Evolutionary conservation across 2,797 vertebrate species (phyloP).

Genomic region (Microhierax caerulescens): DNA sequence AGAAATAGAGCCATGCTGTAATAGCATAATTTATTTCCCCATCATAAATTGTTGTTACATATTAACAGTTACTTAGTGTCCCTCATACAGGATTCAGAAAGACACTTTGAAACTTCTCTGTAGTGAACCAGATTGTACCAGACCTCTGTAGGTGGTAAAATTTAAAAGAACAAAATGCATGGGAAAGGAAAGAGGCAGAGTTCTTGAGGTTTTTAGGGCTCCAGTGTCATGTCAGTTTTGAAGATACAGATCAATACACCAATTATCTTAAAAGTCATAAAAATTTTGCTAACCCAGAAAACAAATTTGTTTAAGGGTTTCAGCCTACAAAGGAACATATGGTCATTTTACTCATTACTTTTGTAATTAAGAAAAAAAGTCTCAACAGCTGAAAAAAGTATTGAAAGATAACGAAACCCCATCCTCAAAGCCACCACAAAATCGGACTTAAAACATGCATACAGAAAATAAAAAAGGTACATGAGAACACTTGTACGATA

Average conservation of each 20-base stretch:
- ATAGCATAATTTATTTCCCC: background rate
- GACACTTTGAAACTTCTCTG: background rate
- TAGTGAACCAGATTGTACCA: background rate
- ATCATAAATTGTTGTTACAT: background rate
- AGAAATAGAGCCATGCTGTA: background rate
- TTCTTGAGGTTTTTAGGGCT: background rate
- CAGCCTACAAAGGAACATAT: background rate
- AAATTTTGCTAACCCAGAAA: background rate
- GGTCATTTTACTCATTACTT: background rate
- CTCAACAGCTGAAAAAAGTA: background rate
- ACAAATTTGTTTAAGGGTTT: background rate
- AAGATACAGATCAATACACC: background rate
- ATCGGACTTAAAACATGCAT: background rate
- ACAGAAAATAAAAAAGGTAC: background rate
- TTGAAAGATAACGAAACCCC: background rate
- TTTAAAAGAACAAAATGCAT: background rate
- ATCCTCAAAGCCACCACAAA: background rate
- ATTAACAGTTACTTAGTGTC: background rate
- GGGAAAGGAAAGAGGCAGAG: background rate
- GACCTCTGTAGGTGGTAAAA: background rate
- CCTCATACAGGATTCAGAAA: background rate
- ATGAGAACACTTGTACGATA: fast-evolving
- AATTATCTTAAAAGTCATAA: background rate
- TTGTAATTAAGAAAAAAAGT: background rate
- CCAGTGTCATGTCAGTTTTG: background rate